Base-by-base conservation (phyloP, 37 sponge, comb jelly and placozoan genomes). In the Corticium candelabrum region DNA sequence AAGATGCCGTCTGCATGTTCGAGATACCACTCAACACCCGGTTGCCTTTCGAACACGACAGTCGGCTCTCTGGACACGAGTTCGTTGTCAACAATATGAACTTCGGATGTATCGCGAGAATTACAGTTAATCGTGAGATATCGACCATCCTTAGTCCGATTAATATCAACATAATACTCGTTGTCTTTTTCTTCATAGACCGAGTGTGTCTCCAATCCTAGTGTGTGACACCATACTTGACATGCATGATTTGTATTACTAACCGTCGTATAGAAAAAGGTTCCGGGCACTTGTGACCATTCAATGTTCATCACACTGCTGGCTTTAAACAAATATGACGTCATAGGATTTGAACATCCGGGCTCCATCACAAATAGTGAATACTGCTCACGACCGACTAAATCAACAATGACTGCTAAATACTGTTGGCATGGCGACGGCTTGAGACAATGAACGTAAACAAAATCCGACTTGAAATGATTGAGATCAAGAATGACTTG, bases 1-100 rank as follows among this genome's bases (percentile, higher is more conserved):
- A 85, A 85, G 29, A 41, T 32, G 1, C 62, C 77, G 40, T 80
- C 80, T 31, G 81, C 81, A 37, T 81, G 81, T 37, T 85, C 86
- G 0, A 85, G 38, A 76, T 85, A 81, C 80, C 80, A 85, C 21
- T 81, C 67, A 31, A 80, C 74, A 36, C 71, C 37, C 27, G 33
- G 67, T 35, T 43, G 21, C 2, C 80, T 41, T 3, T 35, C 75
- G 27, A 36, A 74, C 34, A 84, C 29, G 1, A 79, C 38, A 15
- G n/a, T 3, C 15, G 80, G 85, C 3, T 1, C 21, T 1, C n/a
- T 34, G 1, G 38, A 0, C 41, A 39, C 67, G 0, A 11, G 35
- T 37, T 0, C 70, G 29, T 3, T 15, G 33, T 27, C 69, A 0
- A 27, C 69, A 37, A 39, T 1, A 39, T 21, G 21, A 50, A 84